A percentile compares a stretch with the other conserved stretches of the same genome.
Conservation (phyloP, 2,113 vertebrate genomes). For the Elachura formosa region DNA sequence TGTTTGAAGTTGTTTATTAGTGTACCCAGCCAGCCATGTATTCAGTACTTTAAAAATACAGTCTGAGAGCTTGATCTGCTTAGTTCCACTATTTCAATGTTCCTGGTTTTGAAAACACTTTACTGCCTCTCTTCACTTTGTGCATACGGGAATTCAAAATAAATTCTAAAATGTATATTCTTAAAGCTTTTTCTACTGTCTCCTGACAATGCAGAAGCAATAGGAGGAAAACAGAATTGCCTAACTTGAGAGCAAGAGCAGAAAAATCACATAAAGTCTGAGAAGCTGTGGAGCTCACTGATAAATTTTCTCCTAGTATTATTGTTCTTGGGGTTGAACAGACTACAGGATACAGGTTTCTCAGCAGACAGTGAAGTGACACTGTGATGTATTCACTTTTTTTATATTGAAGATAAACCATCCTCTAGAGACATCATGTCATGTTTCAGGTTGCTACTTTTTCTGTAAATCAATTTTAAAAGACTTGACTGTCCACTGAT, state of each 20-base stretch:
- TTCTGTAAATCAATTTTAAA: neutral
- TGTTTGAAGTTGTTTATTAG: constrained; percentile 57
- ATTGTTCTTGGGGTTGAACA: neutral
- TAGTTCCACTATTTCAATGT: constrained; percentile 39
- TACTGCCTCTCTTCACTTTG: constrained; percentile 13
- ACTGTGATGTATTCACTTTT: neutral
- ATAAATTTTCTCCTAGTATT: neutral
- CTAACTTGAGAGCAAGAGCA: neutral
- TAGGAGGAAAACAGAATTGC: neutral
- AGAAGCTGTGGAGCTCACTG: neutral
- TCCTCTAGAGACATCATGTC: neutral
- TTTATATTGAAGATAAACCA: neutral
- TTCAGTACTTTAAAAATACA: constrained; percentile 49
- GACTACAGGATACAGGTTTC: neutral
- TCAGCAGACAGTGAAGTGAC: neutral
- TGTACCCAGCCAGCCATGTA: constrained; percentile 50
- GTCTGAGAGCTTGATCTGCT: constrained; percentile 56
- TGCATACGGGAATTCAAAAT: constrained; percentile 6
- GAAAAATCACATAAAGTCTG: neutral
- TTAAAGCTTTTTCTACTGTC: neutral
- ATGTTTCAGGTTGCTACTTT: neutral
- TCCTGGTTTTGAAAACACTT: constrained; percentile 26
- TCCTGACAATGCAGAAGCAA: neutral
- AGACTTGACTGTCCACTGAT: neutral
- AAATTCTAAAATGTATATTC: neutral